Base-by-base conservation (phyloP, 1,140 invertebrate species). In the Drosophila ogumai region DNA sequence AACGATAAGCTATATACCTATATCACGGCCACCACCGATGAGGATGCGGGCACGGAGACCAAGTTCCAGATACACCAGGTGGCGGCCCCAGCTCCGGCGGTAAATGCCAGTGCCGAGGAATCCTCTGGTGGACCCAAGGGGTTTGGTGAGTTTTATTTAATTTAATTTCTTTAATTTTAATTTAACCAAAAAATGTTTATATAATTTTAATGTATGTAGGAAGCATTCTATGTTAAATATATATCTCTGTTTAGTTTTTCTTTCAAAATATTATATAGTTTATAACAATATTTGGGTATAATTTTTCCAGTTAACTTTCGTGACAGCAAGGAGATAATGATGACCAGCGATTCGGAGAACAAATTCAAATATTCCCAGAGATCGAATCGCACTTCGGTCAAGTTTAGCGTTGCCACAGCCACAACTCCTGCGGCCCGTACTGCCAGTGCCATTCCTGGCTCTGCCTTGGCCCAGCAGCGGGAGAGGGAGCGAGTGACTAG, bases 321-420 rank as follows among this genome's bases (percentile, higher is more conserved):
- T 4, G 92, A 92, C 54, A 93, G 93, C 80, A 93, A 93, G 34
- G 93, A 93, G 74, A 91, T 93, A 3, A 92, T 93, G 90, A 93
- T 93, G 93, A 93, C 93, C 63, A 93, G 93, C 44, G 93, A 93
- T 41, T 93, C 93, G 25, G 92, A 93, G 74, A 90, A 76, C 7
- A 91, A 93, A 58, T 92, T 93, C 31, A 92, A 94, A 63, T 94
- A 93, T 55, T 91, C 92, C 7, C 80, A 73, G 25, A 32, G 64
- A 6, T 52, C 79, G 8, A 91, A 91, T 77, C 80, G 86, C 31
- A 91, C 90, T 13, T 66, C 60, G 15, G 74, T 73, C 32, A 78
- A 82, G 54, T 79, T 84, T 32, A 90, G 55, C 50, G 41, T 75
- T 4, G 34, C 60, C 3, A 71, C 76, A 13, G 76, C 75, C 15